These are phyloP conservation scores for Scelioninae gen. 2 DNA, from an alignment of 2,888 invertebrate genomes.

Conservation along the genomic window DNA sequence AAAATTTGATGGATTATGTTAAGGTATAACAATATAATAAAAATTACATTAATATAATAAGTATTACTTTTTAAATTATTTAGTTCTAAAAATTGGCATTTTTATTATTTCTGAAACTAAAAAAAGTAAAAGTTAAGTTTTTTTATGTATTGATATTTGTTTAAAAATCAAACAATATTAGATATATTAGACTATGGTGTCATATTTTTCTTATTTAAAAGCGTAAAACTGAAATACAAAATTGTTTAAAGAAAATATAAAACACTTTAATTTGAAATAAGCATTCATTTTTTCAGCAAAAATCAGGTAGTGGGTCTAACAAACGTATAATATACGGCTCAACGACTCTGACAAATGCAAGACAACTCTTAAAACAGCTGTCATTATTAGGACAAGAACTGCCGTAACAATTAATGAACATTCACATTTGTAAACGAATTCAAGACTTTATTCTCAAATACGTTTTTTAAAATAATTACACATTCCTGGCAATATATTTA, in stretches of 20 bases:
- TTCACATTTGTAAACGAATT: conserved; percentile 47
- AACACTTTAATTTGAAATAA: too few relatives aligned
- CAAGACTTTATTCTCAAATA: conserved; percentile 50
- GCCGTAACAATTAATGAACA: conserved; percentile 69
- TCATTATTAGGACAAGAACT: conserved; percentile 87
- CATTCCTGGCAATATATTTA: conserved; percentile 47
- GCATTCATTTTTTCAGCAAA: conserved; percentile 79
- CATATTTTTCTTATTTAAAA: too few relatives aligned
- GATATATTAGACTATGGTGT: too few relatives aligned
- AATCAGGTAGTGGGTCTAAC: conserved; percentile 81
- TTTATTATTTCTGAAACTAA: too few relatives aligned
- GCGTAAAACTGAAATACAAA: too few relatives aligned
- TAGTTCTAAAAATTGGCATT: too few relatives aligned
- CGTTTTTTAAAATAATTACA: conserved; percentile 44
- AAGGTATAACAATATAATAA: conserved; percentile 78
- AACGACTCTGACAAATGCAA: conserved; percentile 94
- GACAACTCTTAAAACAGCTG: conserved; percentile 94
- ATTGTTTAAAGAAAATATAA: too few relatives aligned
- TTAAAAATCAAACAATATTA: too few relatives aligned
- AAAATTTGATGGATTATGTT: conserved; percentile 96
- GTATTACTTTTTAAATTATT: too few relatives aligned
- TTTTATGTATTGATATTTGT: too few relatives aligned
- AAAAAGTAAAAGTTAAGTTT: too few relatives aligned
- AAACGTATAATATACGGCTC: conserved; percentile 96
- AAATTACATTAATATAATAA: too few relatives aligned